Percentiles rank a stretch among this genome's conserved stretches.
Evolutionary conservation across 2,888 invertebrate genomes (phyloP).

Genomic region (Gerosis bhagava): DNA sequence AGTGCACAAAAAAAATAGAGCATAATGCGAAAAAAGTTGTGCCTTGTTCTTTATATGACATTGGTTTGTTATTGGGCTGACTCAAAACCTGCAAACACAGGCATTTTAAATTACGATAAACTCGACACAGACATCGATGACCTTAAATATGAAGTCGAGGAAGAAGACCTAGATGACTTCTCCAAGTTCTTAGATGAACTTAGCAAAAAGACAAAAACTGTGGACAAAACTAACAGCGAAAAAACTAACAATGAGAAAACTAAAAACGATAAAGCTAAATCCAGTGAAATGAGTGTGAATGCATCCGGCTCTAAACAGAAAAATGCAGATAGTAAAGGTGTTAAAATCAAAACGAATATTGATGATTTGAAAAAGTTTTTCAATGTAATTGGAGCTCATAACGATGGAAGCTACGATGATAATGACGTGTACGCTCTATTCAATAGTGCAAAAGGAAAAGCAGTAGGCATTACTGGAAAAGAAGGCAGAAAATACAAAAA

Average conservation of each 20-base stretch:
- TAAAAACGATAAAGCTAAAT: constrained; percentile 33
- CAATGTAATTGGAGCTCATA: constrained; percentile 49
- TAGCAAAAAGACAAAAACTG: constrained; percentile 30
- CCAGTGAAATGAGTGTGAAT: constrained; percentile 40
- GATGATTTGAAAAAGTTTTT: constrained; percentile 59
- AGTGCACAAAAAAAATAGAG: constrained; percentile 50
- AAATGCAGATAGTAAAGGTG: constrained; percentile 48
- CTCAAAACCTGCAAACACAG: constrained; percentile 52
- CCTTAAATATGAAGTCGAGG: constrained; percentile 57
- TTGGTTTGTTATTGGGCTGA: constrained; percentile 49
- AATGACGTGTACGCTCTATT: constrained; percentile 64
- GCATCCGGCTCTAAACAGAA: constrained; percentile 56
- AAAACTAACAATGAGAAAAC: constrained; percentile 31
- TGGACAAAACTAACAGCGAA: constrained; percentile 13
- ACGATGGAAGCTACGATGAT: constrained; percentile 57
- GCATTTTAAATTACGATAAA: constrained; percentile 54
- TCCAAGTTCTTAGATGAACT: constrained; percentile 49
- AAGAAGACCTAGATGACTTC: constrained; percentile 57
- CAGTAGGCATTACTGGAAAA: constrained; percentile 62
- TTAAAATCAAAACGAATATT: constrained; percentile 51
- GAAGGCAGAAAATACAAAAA: constrained; percentile 76
- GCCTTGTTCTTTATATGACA: constrained; percentile 51
- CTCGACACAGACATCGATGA: constrained; percentile 56
- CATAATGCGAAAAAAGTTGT: constrained; percentile 59
- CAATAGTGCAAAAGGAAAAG: constrained; percentile 59